Evolutionary conservation across 37 sponge, comb jelly and placozoan genomes (phyloP).

Genomic region (Amphimedon queenslandica): DNA sequence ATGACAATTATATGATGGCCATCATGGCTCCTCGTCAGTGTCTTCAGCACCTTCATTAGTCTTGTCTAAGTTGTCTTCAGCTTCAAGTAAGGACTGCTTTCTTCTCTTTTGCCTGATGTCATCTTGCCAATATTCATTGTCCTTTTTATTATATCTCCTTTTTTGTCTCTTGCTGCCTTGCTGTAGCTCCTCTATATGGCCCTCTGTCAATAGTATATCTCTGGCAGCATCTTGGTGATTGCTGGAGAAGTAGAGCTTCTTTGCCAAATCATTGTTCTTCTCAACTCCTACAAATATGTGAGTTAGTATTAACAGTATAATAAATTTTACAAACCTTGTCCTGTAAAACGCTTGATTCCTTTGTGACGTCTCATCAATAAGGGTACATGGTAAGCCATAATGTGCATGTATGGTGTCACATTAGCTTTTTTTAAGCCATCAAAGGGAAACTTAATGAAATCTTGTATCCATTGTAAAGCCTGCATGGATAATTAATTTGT

Average conservation of each 20-base stretch:
- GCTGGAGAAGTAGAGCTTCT: conserved; percentile 12
- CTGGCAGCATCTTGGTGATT: neutral
- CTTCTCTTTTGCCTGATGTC: neutral
- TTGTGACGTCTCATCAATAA: neutral
- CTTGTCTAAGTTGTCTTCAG: no score
- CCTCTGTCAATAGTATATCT: conserved; percentile 5
- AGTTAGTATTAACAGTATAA: neutral
- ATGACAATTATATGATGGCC: neutral
- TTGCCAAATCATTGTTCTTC: conserved; percentile 19
- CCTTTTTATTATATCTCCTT: neutral
- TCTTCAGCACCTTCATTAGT: neutral
- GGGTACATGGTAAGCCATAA: conserved; percentile 11
- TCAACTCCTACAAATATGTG: conserved; percentile 3
- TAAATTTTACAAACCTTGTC: conserved; percentile 13
- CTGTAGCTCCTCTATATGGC: neutral
- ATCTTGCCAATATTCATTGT: conserved; percentile 6
- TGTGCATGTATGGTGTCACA: conserved; percentile 25
- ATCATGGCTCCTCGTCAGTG: neutral
- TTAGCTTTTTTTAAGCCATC: neutral
- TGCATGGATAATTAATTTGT: neutral
- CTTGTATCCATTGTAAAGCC: conserved; percentile 2
- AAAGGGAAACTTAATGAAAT: neutral
- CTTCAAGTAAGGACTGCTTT: no score
- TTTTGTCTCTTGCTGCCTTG: neutral
- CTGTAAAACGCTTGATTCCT: conserved; percentile 2